These are phyloP conservation scores for Hyaena hyaena DNA, from an alignment of 2,113 vertebrate genomes.

Conservation along the genomic window DNA sequence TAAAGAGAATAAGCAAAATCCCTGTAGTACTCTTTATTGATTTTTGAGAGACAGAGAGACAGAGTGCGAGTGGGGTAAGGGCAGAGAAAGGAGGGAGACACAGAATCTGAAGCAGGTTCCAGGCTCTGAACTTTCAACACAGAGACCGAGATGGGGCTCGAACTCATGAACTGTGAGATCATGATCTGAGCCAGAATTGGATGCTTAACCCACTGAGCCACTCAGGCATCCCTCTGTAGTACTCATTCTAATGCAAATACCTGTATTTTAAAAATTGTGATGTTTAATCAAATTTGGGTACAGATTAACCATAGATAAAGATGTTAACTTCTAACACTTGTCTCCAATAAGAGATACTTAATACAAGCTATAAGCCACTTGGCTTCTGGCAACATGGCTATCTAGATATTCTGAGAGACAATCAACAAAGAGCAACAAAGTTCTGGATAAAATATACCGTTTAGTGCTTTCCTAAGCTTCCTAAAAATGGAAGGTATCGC, in stretches of 20 bases:
- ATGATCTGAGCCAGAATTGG: no score
- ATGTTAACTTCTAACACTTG: background rate
- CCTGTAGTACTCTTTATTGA: background rate
- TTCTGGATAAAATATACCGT: background rate
- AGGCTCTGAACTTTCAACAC: no score
- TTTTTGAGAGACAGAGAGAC: no score
- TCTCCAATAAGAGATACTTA: background rate
- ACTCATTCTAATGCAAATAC: background rate
- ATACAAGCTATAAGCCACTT: background rate
- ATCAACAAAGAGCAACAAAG: background rate
- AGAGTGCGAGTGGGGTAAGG: no score
- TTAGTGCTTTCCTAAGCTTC: background rate
- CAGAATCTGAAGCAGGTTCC: no score
- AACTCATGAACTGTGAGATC: no score
- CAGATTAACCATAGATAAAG: background rate
- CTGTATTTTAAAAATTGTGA: background rate
- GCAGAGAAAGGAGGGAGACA: no score
- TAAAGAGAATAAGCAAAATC: background rate
- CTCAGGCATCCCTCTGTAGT: background rate
- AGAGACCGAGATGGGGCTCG: no score
- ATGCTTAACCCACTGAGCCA: no score
- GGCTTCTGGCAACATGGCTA: background rate
- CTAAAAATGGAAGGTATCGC: background rate
- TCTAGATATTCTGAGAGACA: background rate
- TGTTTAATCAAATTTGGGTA: background rate